Percentiles rank a stretch among this genome's conserved stretches.
phyloP scores from a whole-genome alignment of 2,113 vertebrate species.

The Dolichallabes microphthalmus region DNA sequence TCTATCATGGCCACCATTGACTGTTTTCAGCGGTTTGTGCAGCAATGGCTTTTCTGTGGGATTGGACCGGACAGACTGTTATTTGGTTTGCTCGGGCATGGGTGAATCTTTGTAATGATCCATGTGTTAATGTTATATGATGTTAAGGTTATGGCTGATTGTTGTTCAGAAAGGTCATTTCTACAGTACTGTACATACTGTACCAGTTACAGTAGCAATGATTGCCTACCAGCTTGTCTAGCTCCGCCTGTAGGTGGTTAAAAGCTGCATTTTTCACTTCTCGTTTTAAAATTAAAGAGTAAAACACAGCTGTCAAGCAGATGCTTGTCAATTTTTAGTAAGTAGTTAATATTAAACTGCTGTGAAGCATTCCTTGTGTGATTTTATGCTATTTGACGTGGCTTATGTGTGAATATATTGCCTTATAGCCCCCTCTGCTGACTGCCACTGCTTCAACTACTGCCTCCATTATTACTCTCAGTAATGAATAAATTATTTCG shows the following conservation, averaged over 20 bases:
- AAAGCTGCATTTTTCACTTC: background rate
- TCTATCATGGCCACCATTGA: too few species aligned
- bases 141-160: too few species aligned
- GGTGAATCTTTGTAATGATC: too few species aligned
- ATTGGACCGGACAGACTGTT: too few species aligned
- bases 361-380: background rate
- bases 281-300: background rate
- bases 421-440: constrained; percentile 39
- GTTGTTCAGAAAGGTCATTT: background rate
- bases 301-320: background rate
- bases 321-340: background rate
- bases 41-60: too few species aligned
- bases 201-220: background rate
- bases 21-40: too few species aligned
- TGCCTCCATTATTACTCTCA: background rate
- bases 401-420: background rate
- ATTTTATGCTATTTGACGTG: background rate
- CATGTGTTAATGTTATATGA: too few species aligned
- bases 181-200: background rate
- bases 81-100: too few species aligned
- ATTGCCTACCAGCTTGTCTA: background rate
- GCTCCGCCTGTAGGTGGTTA: background rate
- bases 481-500: background rate
- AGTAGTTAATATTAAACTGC: background rate
- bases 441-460: background rate